Base-by-base conservation (phyloP, 2,797 vertebrate species). In the Spinus olivaceus region DNA sequence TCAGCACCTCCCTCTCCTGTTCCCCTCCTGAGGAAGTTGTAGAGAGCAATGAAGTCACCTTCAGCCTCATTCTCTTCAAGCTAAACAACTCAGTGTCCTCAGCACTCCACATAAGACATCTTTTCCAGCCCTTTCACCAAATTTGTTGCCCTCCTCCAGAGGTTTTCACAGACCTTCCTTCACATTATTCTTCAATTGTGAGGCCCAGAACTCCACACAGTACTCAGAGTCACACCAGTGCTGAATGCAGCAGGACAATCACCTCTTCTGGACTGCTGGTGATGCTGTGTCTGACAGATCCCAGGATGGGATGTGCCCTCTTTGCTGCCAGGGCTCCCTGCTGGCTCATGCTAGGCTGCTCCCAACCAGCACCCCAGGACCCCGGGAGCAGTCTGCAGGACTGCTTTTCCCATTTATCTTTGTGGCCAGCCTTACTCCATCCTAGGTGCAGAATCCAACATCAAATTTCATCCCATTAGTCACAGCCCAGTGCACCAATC, bases 221-320 rank as follows among this genome's bases (percentile, higher is more conserved):
- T 2, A 25, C 23, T 50, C 1, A 1, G 49, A 50, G 32, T 39
- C 20, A 9, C 37, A 30, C 4, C 20, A 57, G 2, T 11, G 50
- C 35, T 22, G 28, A 42, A 17, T 15, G 8, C 9, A 56, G 50
- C n/a, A 49, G 50, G 28, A 42, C 11, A 63, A 8, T 63, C 35
- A 6, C 3, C 11, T 42, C 11, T 30, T 50, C 64, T 50, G 71
- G 71, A 33, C 11, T 8, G 32, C 42, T 16, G 8, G 27, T 24
- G 42, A 37, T 24, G 7, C 3, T 54, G 18, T 28, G 56, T 41
- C 28, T 76, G 16, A 42, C 3, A 5, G 13, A 69, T 10, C 9
- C 23, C n/a, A 56, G n/a, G 37, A 16, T 33, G n/a, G 37, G 9
- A 14, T 25, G 32, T 63, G 6, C 42, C 20, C 32, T 28, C 56